These are phyloP conservation scores for Scatophagus argus DNA, from an alignment of 2,113 vertebrate species.

Conservation along the genomic window DNA sequence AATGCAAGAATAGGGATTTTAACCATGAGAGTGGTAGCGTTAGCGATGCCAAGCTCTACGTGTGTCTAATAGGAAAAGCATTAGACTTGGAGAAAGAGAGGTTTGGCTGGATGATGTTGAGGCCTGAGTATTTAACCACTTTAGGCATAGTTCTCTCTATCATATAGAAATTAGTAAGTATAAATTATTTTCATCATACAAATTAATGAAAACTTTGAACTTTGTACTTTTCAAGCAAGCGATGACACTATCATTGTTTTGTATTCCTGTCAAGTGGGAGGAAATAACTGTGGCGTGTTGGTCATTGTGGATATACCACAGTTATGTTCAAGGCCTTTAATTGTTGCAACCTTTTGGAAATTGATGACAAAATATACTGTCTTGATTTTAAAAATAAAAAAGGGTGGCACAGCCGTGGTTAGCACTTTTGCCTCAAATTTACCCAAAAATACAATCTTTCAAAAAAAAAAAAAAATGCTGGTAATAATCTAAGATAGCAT, in stretches of 20 bases:
- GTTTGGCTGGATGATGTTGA: not conserved
- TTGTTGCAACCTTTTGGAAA: not conserved
- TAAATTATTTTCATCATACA: not conserved
- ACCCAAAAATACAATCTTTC: not conserved
- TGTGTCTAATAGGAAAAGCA: not conserved
- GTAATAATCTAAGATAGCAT: no score
- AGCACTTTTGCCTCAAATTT: no score
- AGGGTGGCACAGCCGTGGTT: no score
- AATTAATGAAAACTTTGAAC: not conserved
- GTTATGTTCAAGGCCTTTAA: not conserved
- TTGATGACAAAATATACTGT: not conserved
- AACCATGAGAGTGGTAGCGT: not conserved
- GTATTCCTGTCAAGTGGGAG: conserved; percentile 8
- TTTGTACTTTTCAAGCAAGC: not conserved
- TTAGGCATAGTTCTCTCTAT: not conserved
- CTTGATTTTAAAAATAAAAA: not conserved
- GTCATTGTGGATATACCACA: not conserved
- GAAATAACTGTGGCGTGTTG: conserved; percentile 7
- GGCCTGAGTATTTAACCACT: not conserved
- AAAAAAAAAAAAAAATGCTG: no score
- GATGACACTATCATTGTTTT: not conserved
- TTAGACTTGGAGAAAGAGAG: not conserved
- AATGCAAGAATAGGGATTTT: not conserved
- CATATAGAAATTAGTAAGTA: not conserved
- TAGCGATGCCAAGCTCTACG: not conserved